Conservation (phyloP, 2,888 invertebrate species). For the Caenorhabditis japonica region DNA sequence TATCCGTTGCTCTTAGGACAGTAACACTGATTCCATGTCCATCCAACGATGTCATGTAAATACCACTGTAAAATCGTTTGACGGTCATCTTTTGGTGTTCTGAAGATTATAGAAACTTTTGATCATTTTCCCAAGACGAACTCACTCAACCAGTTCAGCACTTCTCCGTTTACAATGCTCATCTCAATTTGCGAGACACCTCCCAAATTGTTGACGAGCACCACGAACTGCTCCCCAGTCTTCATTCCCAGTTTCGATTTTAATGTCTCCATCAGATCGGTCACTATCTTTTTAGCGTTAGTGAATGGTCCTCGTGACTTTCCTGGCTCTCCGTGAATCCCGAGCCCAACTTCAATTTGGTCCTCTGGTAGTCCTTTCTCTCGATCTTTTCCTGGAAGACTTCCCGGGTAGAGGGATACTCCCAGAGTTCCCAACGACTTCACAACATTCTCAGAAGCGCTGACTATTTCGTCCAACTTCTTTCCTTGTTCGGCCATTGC, state of each 20-base stretch:
- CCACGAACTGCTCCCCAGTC: conserved; percentile 80
- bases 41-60: conserved; percentile 83
- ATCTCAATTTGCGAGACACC: conserved; percentile 85
- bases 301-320: conserved; percentile 79
- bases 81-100: conserved; percentile 64
- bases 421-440: conserved; percentile 82
- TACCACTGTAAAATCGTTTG: conserved; percentile 77
- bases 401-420: conserved; percentile 83
- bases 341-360: conserved; percentile 81
- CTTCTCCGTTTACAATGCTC: conserved; percentile 84
- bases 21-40: conserved; percentile 87
- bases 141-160: conserved; percentile 82
- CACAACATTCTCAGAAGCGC: conserved; percentile 70
- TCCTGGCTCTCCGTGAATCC: conserved; percentile 80
- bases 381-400: conserved; percentile 82
- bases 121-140: conserved; percentile 27
- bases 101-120: conserved; percentile 30
- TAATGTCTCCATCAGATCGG: conserved; percentile 79
- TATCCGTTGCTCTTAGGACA: conserved; percentile 79
- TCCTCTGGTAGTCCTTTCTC: conserved; percentile 82
- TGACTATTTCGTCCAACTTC: conserved; percentile 81
- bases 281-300: conserved; percentile 78
- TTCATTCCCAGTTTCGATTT: conserved; percentile 74
- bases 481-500: conserved; percentile 83
- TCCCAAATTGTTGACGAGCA: conserved; percentile 87